A percentile compares a stretch with the other conserved stretches of the same genome.
Conservation (phyloP, 2,113 vertebrate species). For the Phylloscopus trochiloides region DNA sequence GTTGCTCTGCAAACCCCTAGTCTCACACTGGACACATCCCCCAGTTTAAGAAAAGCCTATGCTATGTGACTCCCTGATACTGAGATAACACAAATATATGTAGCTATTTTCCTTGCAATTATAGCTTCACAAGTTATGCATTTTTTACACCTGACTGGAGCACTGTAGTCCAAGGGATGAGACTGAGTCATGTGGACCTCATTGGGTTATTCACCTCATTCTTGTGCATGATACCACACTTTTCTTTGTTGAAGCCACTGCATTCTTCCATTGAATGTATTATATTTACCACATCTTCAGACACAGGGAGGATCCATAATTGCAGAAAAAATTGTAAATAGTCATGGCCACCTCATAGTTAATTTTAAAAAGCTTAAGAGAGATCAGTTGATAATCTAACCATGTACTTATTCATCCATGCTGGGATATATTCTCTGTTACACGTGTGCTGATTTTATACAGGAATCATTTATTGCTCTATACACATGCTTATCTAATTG, state of each 20-base stretch:
- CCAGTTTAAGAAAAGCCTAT: neutral
- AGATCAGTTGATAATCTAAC: slow-evolving; percentile 17
- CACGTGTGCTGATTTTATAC: neutral
- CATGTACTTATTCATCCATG: neutral
- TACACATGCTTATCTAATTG: slow-evolving; percentile 43
- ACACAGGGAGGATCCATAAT: neutral
- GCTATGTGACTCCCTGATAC: neutral
- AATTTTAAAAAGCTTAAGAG: neutral
- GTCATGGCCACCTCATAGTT: neutral
- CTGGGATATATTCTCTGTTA: neutral
- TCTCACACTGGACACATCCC: neutral
- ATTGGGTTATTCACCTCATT: rapidly evolving
- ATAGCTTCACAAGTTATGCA: neutral
- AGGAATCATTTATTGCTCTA: neutral
- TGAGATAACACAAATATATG: neutral
- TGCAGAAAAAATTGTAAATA: neutral
- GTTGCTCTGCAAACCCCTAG: neutral
- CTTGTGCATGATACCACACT: neutral
- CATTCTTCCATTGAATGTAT: neutral
- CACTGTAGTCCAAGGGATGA: neutral
- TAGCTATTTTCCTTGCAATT: neutral
- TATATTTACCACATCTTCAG: neutral
- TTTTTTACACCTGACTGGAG: neutral
- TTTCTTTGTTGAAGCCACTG: neutral
- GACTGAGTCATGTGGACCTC: neutral